These are phyloP conservation scores for Platysternon megacephalum DNA, from an alignment of 2,113 vertebrate species.

Conservation along the genomic window DNA sequence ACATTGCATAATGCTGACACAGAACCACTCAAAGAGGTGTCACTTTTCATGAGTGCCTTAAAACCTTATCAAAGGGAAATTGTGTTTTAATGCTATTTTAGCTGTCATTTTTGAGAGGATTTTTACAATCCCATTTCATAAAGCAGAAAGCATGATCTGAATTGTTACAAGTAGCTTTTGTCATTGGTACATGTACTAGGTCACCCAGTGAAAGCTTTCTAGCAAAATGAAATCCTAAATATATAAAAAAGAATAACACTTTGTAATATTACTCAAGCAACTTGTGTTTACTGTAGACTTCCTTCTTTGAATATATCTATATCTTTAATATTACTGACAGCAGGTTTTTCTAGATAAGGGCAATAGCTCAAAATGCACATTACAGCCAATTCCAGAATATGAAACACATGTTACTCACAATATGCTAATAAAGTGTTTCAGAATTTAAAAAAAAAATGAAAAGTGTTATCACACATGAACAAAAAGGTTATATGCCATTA, in stretches of 20 bases:
- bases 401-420: background rate
- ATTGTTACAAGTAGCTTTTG: conserved; percentile 76
- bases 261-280: conserved; percentile 15
- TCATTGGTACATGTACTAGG: conserved; percentile 69
- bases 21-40: conserved; percentile 68
- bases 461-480: background rate
- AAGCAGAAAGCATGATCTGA: conserved; percentile 77
- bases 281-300: background rate
- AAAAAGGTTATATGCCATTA: background rate
- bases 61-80: conserved; percentile 80
- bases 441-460: background rate
- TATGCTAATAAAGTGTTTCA: accelerated
- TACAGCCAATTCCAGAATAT: background rate
- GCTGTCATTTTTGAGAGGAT: conserved; percentile 81
- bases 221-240: conserved; percentile 49
- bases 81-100: conserved; percentile 81
- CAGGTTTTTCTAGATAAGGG: background rate
- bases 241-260: conserved; percentile 1
- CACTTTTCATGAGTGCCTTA: conserved; percentile 81
- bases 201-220: conserved; percentile 57
- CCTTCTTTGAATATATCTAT: background rate
- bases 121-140: conserved; percentile 80
- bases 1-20: conserved; percentile 80
- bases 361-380: background rate
- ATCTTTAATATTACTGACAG: background rate